A percentile compares a stretch with the other conserved stretches of the same genome.
Evolutionary conservation across 2,888 invertebrate species (phyloP).

Genomic region (Lithophane leautieri): DNA sequence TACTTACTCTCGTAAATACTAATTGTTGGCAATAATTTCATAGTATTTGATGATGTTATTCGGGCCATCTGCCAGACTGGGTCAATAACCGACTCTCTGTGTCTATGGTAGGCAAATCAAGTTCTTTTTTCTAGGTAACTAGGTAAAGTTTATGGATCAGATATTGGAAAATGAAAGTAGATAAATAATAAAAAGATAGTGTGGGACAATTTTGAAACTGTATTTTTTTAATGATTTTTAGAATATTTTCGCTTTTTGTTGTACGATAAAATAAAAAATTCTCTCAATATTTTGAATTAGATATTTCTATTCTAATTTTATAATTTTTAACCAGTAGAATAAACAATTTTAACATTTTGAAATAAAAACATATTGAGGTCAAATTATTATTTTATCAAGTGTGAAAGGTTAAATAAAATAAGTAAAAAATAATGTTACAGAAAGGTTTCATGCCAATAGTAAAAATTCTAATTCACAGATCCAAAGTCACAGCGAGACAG

Average conservation of each 20-base stretch:
- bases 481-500: constrained; percentile 59
- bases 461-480: constrained; percentile 57
- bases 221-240: neutral
- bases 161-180: constrained; percentile 17
- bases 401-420: neutral
- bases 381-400: neutral
- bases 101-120: constrained; percentile 57
- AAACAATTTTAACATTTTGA: neutral
- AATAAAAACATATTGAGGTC: neutral
- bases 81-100: constrained; percentile 79
- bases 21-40: constrained; percentile 59
- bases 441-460: constrained; percentile 16
- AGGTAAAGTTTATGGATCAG: constrained; percentile 45
- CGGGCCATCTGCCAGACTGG: constrained; percentile 82
- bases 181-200: neutral
- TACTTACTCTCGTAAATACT: constrained; percentile 28
- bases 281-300: neutral
- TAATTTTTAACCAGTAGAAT: neutral
- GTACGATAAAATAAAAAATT: neutral
- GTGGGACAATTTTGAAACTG: neutral
- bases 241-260: neutral
- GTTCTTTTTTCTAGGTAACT: constrained; percentile 70
- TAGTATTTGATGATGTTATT: constrained; percentile 54
- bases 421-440: constrained; percentile 4
- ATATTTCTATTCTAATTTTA: neutral